A percentile compares a stretch with the other conserved stretches of the same genome.
Evolutionary conservation across 2,888 invertebrate species (phyloP).

Genomic region (Drosophila buzzatii): DNA sequence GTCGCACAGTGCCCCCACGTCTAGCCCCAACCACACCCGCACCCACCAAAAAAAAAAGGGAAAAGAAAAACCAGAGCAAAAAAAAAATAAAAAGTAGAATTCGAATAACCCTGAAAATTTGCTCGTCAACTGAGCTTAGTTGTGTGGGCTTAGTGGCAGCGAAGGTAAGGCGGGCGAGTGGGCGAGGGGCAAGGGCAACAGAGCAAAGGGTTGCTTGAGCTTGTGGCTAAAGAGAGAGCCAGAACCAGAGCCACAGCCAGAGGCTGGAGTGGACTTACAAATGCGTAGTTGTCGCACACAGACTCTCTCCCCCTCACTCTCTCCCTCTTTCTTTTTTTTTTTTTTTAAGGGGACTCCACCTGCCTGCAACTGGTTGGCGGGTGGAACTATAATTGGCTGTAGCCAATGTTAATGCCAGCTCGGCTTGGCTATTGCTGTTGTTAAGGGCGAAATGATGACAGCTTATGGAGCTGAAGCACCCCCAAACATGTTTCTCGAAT

Average conservation of each 20-base stretch:
- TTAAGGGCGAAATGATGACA: conserved; percentile 52
- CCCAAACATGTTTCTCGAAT: conserved; percentile 30
- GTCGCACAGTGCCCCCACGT: conserved; percentile 25
- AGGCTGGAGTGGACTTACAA: conserved; percentile 27
- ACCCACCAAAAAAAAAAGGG: not conserved
- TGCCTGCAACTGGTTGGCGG: conserved; percentile 55
- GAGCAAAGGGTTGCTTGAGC: conserved; percentile 8
- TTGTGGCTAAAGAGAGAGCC: not conserved
- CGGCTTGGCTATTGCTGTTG: conserved; percentile 28
- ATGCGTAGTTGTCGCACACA: conserved; percentile 69
- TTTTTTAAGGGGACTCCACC: conserved; percentile 17
- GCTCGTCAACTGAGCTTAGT: conserved; percentile 72
- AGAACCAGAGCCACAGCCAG: not conserved
- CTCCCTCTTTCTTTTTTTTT: conserved; percentile 3
- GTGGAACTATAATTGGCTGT: conserved; percentile 66
- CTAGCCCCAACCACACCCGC: conserved; percentile 9
- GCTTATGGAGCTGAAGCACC: conserved; percentile 40
- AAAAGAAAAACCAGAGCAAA: not conserved
- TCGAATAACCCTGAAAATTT: conserved; percentile 72
- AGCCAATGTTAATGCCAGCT: conserved; percentile 58
- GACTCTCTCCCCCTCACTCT: conserved; percentile 13
- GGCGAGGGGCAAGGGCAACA: not conserved
- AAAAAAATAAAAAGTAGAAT: conserved; percentile 27
- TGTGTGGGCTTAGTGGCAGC: conserved; percentile 63
- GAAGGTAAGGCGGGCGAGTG: conserved; percentile 5